Evolutionary conservation across 2,888 invertebrate species (phyloP), one percentile per base, ranked within the genome.

Genomic region (Galeopsomyia nigrocyanea): DNA sequence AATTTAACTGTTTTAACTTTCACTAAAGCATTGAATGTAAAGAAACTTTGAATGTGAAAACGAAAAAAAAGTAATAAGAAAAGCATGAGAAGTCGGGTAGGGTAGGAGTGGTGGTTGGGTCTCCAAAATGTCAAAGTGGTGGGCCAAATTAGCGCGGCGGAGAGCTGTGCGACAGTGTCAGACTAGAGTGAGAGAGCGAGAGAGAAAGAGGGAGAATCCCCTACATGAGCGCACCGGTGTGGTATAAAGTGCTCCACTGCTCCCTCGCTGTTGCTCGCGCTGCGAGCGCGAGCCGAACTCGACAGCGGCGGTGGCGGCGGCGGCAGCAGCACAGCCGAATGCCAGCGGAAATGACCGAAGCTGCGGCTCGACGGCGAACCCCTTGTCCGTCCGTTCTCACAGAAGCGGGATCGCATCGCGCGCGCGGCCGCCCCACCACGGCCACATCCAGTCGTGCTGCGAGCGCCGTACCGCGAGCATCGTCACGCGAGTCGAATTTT

Each of bases 401-500:
- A 77, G 70, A 77, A 78, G 78, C 78, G 78, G 76, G 76, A 71
- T 68, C 77, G 74, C 60, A 75, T 75, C 58, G 72, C 71, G 74
- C 74, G 76, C 73, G 77, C 39, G 13, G 13, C 39, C 80, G 78
- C 80, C 80, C 81, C 81, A 77, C 82, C 81, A 82, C 78, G 82
- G 82, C 81, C 84, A 82, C 78, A 83, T 82, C 81, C 84, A 84
- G 84, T 84, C 82, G 81, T 82, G 82, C 82, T 82, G 81, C 82
- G 84, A 83, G 81, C 82, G 83, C 81, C 81, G 80, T 77, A 78
- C 77, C 77, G 82, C 78, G 79, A 78, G 80, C 78, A 79, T 81
- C 78, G 78, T 19, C n/a, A 47, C 39, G 58, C n/a, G 50, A 16
- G 31, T 47, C 13, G 13, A 19, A 21, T 10, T 46, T n/a, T 46